Conservation (phyloP, 2,797 vertebrate species). For the Phalloptychus januarius region DNA sequence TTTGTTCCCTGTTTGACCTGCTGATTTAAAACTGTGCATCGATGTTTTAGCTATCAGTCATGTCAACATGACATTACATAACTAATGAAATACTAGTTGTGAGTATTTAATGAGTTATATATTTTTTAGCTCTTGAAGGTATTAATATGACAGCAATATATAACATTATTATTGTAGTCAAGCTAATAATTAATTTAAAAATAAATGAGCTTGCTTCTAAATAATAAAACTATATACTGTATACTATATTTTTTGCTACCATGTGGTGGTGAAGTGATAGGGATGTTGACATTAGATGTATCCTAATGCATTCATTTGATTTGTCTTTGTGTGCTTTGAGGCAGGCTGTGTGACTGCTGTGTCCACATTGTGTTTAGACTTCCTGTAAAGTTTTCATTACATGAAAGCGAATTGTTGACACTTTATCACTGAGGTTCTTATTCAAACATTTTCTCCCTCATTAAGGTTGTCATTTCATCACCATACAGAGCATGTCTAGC, state of each 20-base stretch:
- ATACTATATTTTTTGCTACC: not conserved
- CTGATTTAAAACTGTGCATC: not conserved
- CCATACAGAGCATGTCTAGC: not conserved
- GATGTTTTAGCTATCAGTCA: not conserved
- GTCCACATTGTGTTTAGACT: not conserved
- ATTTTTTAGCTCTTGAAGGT: not conserved
- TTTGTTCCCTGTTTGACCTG: not conserved
- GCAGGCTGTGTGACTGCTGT: not conserved
- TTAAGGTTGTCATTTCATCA: not conserved
- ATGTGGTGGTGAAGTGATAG: not conserved
- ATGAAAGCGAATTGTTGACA: not conserved
- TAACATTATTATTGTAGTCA: not conserved
- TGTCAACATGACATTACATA: no score
- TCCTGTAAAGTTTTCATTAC: not conserved
- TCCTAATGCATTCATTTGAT: not conserved
- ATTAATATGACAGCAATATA: not conserved
- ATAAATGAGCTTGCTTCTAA: not conserved
- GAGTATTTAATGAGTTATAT: not conserved
- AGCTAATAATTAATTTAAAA: not conserved
- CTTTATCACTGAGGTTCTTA: not conserved
- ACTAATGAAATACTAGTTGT: not conserved
- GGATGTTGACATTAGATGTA: not conserved
- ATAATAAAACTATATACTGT: not conserved
- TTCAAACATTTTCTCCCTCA: not conserved
- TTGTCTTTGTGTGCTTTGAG: not conserved